Evolutionary conservation across 2,888 invertebrate genomes (phyloP), one percentile per base, ranked within the genome.

Genomic region (Drosophila subsilvestris): DNA sequence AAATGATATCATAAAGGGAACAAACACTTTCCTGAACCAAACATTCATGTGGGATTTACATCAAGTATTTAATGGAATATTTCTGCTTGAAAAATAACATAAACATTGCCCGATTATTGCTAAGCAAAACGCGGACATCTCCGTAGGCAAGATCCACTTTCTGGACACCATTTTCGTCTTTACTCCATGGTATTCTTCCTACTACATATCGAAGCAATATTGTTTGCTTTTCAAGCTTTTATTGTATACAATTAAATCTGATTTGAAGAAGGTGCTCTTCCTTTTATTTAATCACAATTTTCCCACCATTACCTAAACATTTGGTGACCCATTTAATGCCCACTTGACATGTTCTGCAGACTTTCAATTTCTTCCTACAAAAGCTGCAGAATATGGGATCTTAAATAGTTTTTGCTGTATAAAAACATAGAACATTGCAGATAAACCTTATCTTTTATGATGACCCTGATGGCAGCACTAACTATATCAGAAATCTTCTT

Each of bases 41-140:
- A 2, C 62, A 42, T 62, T 62, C 48, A 32, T 47, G 32, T 58
- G 7, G 18, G 20, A 61, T n/a, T n/a, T n/a, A n/a, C n/a, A n/a
- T n/a, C n/a, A n/a, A n/a, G n/a, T n/a, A n/a, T n/a, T n/a, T n/a
- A n/a, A n/a, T n/a, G n/a, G n/a, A n/a, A n/a, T n/a, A n/a, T n/a
- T n/a, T n/a, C n/a, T n/a, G n/a, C n/a, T n/a, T n/a, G n/a, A n/a
- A n/a, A 29, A 29, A 29, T 9, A 32, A 10, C 12, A 29, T 29
- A 10, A 10, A 32, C 0, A 12, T 32, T 10, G 3, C 1, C 3
- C 12, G 12, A 32, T 32, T 5, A 37, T 14, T 14, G n/a, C n/a
- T n/a, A n/a, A n/a, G n/a, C n/a, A n/a, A n/a, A n/a, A 37, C 0
- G 6, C 7, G 7, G n/a, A 7, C 0, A n/a, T 37, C 14, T 6